phyloP scores from a whole-genome alignment of 2,113 vertebrate genomes.

The Macaca nemestrina region DNA sequence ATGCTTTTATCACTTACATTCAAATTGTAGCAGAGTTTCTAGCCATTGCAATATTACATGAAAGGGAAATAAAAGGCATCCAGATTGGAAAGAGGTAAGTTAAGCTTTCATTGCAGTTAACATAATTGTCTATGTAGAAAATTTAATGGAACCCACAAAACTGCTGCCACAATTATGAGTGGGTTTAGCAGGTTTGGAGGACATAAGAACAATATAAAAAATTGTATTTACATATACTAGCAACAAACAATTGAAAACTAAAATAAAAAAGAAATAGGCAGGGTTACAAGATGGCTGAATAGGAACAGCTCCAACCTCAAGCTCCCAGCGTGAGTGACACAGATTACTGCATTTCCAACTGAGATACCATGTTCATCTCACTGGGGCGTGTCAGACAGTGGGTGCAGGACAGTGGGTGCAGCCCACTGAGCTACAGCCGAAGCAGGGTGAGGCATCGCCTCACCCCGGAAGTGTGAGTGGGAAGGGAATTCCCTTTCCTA shows the following conservation, averaged over 20 bases:
- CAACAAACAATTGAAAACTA: neutral
- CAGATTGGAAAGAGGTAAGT: neutral
- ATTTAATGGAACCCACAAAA: neutral
- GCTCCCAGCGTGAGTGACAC: too few species aligned
- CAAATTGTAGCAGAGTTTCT: neutral
- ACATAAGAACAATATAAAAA: neutral
- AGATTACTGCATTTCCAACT: too few species aligned
- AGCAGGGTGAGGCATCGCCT: too few species aligned
- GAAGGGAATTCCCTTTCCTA: too few species aligned
- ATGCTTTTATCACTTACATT: neutral
- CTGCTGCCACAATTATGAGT: neutral
- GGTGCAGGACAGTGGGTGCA: too few species aligned
- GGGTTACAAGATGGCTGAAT: too few species aligned
- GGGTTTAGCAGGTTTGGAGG: neutral
- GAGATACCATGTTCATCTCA: too few species aligned
- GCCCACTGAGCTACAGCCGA: too few species aligned
- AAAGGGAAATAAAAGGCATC: neutral
- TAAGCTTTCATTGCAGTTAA: neutral
- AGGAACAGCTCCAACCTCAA: too few species aligned
- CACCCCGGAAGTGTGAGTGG: accelerated
- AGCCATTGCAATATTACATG: neutral
- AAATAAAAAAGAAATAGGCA: neutral
- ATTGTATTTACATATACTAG: neutral
- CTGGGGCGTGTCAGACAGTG: too few species aligned
- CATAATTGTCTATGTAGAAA: neutral